Conservation (phyloP, 2,797 vertebrate species). For the Cossypha dichroa region DNA sequence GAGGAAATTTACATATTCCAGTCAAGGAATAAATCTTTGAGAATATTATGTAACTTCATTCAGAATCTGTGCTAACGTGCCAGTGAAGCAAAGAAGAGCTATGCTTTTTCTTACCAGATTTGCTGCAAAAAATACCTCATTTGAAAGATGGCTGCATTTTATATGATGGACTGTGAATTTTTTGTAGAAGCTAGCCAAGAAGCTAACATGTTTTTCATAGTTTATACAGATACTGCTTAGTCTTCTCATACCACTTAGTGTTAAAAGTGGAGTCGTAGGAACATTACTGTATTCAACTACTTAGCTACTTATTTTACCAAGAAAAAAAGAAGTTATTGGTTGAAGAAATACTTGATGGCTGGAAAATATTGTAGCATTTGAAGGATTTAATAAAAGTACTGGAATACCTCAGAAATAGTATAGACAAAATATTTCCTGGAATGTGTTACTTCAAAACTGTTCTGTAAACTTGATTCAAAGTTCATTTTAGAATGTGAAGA, state of each 20-base stretch:
- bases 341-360: conserved; percentile 32
- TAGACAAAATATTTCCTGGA: conserved; percentile 7
- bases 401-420: neutral
- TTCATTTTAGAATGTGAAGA: neutral
- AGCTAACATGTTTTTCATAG: neutral
- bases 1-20: neutral
- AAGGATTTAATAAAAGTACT: conserved; percentile 20
- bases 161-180: neutral
- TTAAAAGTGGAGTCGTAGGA: neutral
- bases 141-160: neutral
- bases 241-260: neutral
- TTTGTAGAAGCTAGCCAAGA: neutral
- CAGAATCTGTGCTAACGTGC: neutral
- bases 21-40: neutral
- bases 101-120: neutral
- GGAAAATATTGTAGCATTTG: conserved; percentile 12
- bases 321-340: neutral
- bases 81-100: neutral
- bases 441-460: conserved; percentile 17
- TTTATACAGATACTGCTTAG: neutral
- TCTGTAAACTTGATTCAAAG: neutral
- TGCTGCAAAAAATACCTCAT: neutral
- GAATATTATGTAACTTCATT: neutral
- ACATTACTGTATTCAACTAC: neutral
- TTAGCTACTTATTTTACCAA: neutral